Evolutionary conservation across 2,888 invertebrate species (phyloP).

Genomic region (Himalopsyche kuldschensis): DNA sequence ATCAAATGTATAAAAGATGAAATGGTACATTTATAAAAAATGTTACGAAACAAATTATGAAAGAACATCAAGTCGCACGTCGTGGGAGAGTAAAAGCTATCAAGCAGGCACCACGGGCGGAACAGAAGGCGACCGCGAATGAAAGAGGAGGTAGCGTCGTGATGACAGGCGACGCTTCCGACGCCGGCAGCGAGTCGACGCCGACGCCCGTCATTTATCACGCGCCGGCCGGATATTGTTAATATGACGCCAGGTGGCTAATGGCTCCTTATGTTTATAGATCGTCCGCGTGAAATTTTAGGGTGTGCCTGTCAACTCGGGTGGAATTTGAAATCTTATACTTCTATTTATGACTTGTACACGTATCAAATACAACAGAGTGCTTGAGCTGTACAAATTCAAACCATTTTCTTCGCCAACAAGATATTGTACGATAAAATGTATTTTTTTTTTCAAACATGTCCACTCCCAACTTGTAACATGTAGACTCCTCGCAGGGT

Average conservation of each 20-base stretch:
- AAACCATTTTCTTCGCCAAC: no score
- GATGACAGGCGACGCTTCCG: not conserved
- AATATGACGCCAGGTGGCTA: constrained; percentile 33
- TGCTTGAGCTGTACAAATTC: no score
- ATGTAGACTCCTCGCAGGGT: no score
- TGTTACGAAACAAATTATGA: not conserved
- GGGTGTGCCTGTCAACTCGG: not conserved
- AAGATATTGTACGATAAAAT: no score
- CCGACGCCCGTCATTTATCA: constrained; percentile 18
- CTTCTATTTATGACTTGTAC: not conserved
- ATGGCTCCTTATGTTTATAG: constrained; percentile 10
- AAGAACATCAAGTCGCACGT: not conserved
- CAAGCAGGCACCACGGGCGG: not conserved
- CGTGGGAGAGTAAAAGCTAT: not conserved
- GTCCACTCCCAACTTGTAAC: no score
- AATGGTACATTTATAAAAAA: no score
- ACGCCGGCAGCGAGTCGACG: not conserved
- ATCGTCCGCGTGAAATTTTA: not conserved
- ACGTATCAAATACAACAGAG: no score
- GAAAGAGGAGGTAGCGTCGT: not conserved
- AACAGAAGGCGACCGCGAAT: not conserved
- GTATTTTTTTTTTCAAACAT: no score
- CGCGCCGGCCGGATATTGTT: constrained; percentile 19
- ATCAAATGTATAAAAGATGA: no score
- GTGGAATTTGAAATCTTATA: not conserved